Base-by-base conservation (phyloP, 1,140 invertebrate species). In the Sycophaga agraensis region DNA sequence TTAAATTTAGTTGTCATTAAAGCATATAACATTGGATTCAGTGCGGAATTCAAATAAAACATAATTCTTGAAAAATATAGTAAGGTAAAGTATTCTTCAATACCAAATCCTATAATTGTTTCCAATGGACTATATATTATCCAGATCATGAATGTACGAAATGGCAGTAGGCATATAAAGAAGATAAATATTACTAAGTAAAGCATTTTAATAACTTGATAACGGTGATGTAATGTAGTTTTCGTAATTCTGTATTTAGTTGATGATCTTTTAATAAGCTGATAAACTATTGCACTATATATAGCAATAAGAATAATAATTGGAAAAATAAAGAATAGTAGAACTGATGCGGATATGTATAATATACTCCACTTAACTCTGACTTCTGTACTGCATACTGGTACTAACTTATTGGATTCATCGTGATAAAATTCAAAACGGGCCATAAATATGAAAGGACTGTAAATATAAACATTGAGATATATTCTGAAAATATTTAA, bases 1-100 rank as follows among this genome's bases (percentile, higher is more conserved):
- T 91, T 84, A 73, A 94, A 94, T 76, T 92, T 93, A 14, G 88
- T 91, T 21, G 89, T 91, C 88, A 91, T 91, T n/a, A 91, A 77
- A 74, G 91, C 91, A 70, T 93, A 93, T 1, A 93, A 74, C 59
- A 92, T 89, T 0, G 91, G 91, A 80, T 94, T 93, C 39, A 93
- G 80, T 7, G 90, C 90, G 0, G 90, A 92, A 72, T 95, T 93
- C 51, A 93, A 80, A 72, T 94, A 94, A 37, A 90, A 78, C 88
- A 95, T 89, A n/a, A 92, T 87, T 63, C 92, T 84, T 57, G 88
- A 89, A 70, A 93, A 91, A 70, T 91, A 93, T 1, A 94, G 73
- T 4, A 95, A 78, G 64, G 87, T 89, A 73, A 90, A 91, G 78
- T 89, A 94, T 9, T 83, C 85, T 65, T 92, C 88, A 16, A 87